Conservation (phyloP, 2,888 invertebrate species). For the Erebia aethiops region DNA sequence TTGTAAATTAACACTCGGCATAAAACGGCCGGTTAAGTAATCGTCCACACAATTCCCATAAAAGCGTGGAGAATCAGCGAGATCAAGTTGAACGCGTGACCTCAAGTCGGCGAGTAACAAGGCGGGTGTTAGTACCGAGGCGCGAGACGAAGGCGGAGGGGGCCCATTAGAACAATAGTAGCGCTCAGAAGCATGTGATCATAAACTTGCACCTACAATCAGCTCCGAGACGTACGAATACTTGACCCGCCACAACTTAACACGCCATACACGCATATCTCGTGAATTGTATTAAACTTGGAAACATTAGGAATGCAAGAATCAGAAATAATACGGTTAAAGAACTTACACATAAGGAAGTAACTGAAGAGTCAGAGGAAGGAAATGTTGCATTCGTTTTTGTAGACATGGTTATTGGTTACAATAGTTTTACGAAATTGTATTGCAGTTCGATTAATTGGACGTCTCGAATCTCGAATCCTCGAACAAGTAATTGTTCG, state of each 20-base stretch:
- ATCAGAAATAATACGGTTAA: background rate
- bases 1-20: constrained; percentile 46
- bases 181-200: constrained; percentile 74
- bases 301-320: constrained; percentile 14
- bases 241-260: constrained; percentile 68
- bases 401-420: background rate
- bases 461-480: background rate
- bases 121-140: constrained; percentile 60
- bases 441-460: background rate
- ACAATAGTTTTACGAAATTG: background rate
- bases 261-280: constrained; percentile 44
- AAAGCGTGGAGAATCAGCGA: constrained; percentile 66
- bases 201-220: constrained; percentile 74
- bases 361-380: background rate
- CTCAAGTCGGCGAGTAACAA: constrained; percentile 62
- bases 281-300: constrained; percentile 32
- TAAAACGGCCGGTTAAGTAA: constrained; percentile 53
- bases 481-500: constrained; percentile 16
- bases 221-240: constrained; percentile 55
- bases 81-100: constrained; percentile 71
- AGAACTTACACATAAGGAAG: background rate
- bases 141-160: constrained; percentile 54
- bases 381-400: background rate
- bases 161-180: constrained; percentile 76
- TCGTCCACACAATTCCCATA: constrained; percentile 59